These are phyloP conservation scores for Phocoena phocoena DNA, from an alignment of 2,113 vertebrate species.

Conservation along the genomic window DNA sequence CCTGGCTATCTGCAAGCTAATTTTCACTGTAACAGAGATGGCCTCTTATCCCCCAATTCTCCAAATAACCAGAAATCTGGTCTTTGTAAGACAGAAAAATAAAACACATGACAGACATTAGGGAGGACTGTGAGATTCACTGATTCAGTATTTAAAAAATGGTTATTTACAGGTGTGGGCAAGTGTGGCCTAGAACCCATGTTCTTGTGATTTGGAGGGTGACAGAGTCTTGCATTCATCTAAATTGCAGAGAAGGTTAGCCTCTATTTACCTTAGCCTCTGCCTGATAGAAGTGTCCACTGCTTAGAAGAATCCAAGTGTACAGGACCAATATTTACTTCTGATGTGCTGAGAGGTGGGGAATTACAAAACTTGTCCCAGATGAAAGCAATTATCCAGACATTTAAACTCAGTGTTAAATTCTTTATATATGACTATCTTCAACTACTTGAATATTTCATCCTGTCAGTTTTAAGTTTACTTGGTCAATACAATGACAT, in stretches of 20 bases:
- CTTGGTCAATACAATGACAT: not conserved
- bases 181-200: not conserved
- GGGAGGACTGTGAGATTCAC: not conserved
- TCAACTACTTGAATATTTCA: not conserved
- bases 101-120: not conserved
- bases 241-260: not conserved
- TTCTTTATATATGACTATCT: not conserved
- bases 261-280: not conserved
- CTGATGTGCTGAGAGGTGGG: not conserved
- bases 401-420: not conserved
- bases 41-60: not conserved
- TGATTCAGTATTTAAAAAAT: not conserved
- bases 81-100: not conserved
- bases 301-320: not conserved
- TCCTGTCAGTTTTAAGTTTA: not conserved
- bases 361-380: not conserved
- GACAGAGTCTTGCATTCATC: not conserved
- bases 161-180: not conserved
- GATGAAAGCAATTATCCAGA: not conserved
- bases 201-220: not conserved
- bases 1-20: not conserved
- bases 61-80: not conserved
- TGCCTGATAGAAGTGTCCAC: not conserved
- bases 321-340: not conserved
- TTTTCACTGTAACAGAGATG: not conserved